Conservation (phyloP, 2,113 vertebrate species). For the Rhadina sibilatrix region DNA sequence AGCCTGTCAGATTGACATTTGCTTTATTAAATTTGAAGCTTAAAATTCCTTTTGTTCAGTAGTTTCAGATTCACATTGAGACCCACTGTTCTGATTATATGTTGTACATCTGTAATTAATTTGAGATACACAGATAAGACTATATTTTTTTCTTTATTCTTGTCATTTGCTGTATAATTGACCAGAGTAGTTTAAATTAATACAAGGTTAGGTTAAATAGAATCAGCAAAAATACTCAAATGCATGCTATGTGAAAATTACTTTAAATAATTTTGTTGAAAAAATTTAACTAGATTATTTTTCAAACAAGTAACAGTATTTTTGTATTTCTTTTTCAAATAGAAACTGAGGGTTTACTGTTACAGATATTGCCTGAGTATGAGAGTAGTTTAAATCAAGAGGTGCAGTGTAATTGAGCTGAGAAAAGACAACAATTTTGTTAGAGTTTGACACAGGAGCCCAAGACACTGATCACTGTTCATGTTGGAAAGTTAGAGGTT, state of each 20-base stretch:
- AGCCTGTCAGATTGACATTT: slow-evolving; percentile 27
- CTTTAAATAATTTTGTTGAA: slow-evolving; percentile 1
- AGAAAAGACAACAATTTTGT: background rate
- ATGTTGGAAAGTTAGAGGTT: background rate
- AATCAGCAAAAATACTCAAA: background rate
- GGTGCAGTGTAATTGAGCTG: background rate
- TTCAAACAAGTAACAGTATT: background rate
- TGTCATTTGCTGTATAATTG: background rate
- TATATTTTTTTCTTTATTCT: slow-evolving; percentile 28
- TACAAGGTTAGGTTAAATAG: background rate
- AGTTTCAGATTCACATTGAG: slow-evolving; percentile 31
- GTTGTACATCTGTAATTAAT: slow-evolving; percentile 52
- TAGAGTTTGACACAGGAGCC: background rate
- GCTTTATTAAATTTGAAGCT: slow-evolving; percentile 57
- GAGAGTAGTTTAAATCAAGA: background rate
- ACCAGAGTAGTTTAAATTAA: background rate
- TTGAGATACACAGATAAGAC: slow-evolving; percentile 38
- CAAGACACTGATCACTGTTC: background rate
- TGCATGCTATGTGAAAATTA: background rate
- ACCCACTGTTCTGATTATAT: slow-evolving; percentile 27
- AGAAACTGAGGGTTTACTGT: background rate
- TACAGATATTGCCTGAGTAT: background rate
- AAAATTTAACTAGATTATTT: background rate
- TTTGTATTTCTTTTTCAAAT: background rate
- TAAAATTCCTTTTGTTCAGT: slow-evolving; percentile 42